These are phyloP conservation scores for Brachirus orientalis DNA, from an alignment of 2,113 vertebrate species.

Conservation along the genomic window DNA sequence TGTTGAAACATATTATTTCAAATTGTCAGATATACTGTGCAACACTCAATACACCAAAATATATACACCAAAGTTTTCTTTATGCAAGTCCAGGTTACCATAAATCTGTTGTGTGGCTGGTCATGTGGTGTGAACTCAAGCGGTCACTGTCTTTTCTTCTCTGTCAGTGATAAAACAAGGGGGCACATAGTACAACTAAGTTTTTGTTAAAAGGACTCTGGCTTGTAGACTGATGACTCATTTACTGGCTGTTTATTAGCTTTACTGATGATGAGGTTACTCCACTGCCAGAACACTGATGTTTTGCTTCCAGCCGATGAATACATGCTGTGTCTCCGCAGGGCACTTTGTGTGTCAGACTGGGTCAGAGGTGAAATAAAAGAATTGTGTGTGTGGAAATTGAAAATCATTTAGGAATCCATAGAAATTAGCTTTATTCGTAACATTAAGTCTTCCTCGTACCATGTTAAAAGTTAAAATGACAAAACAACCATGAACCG, in stretches of 20 bases:
- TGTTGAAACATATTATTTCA: not conserved
- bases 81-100: not conserved
- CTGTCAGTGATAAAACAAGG: constrained; percentile 61
- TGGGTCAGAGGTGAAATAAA: constrained; percentile 11
- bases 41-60: not conserved
- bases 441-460: too few species aligned
- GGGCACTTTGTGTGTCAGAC: constrained; percentile 3
- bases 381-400: not conserved
- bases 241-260: constrained; percentile 36
- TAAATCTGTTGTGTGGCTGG: constrained; percentile 3
- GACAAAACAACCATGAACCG: too few species aligned
- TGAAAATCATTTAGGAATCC: too few species aligned
- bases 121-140: constrained; percentile 14
- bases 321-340: not conserved
- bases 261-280: constrained; percentile 22
- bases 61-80: constrained; percentile 6
- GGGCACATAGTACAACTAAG: constrained; percentile 19
- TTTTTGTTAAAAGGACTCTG: constrained; percentile 27
- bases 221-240: constrained; percentile 53
- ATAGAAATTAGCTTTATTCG: too few species aligned
- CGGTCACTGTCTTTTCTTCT: constrained; percentile 34
- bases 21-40: not conserved
- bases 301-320: constrained; percentile 13
- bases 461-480: too few species aligned
- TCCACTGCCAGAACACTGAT: constrained; percentile 4